Evolutionary conservation across 2,888 invertebrate species (phyloP).

Genomic region (Spatulosminthurus flaviceps): DNA sequence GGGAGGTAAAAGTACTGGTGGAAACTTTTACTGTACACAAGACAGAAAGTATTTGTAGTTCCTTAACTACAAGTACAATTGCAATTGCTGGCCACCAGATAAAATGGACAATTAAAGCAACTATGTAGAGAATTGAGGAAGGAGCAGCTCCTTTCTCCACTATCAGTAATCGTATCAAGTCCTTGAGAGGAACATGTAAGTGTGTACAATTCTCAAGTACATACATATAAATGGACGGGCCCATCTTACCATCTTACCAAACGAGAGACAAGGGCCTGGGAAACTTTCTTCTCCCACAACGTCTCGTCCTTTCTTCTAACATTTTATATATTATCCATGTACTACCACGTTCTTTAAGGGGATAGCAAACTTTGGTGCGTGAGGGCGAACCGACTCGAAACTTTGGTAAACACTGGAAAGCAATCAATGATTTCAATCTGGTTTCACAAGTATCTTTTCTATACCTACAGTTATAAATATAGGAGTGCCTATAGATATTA

Average conservation of each 20-base stretch:
- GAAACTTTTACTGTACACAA: too few relatives aligned
- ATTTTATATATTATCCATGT: not conserved
- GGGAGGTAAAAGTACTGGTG: not conserved
- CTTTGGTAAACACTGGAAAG: conserved; percentile 54
- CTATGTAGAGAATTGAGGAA: not conserved
- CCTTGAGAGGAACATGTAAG: too few relatives aligned
- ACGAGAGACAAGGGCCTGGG: too few relatives aligned
- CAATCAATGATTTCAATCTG: conserved; percentile 56
- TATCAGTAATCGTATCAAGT: conserved; percentile 22
- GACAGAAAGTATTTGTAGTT: too few relatives aligned
- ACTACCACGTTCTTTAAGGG: conserved; percentile 50
- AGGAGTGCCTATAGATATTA: too few relatives aligned
- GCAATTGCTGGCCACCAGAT: not conserved
- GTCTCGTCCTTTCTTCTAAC: not conserved
- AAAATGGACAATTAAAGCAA: conserved; percentile 2
- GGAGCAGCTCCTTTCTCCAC: not conserved
- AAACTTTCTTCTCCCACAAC: not conserved
- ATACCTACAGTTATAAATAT: not conserved
- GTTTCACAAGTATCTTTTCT: conserved; percentile 16
- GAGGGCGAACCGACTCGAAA: conserved; percentile 47
- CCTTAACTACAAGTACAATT: conserved; percentile 4
- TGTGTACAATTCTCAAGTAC: too few relatives aligned
- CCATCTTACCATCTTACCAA: too few relatives aligned
- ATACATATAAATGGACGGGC: too few relatives aligned
- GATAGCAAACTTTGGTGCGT: conserved; percentile 48